Conservation (phyloP, 30 jellyfish, hydroid and myxozoan genomes). For the Catostylus mosaicus region DNA sequence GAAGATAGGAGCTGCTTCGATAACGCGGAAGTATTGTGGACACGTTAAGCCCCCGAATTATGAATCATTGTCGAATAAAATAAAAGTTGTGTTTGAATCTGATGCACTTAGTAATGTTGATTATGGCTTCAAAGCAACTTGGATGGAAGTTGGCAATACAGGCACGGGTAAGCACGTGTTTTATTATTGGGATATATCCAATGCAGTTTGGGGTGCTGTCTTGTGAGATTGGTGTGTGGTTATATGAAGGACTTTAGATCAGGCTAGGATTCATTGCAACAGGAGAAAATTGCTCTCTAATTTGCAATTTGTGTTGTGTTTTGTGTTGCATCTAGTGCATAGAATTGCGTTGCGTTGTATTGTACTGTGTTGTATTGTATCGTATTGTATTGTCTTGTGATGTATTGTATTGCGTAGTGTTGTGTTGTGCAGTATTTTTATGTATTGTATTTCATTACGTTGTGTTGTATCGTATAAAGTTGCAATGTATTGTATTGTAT, state of each 20-base stretch:
- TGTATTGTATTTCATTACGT: background rate
- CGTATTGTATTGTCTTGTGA: background rate
- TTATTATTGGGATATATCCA: too few relatives aligned
- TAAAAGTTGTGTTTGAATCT: constrained; percentile 33
- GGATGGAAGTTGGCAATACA: constrained; percentile 43
- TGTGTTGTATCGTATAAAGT: background rate
- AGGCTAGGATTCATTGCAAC: too few relatives aligned
- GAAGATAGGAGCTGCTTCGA: constrained; percentile 32
- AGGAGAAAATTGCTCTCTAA: too few relatives aligned
- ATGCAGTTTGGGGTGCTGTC: too few relatives aligned
- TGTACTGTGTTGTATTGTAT: background rate
- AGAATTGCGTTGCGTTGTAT: background rate
- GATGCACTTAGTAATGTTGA: constrained; percentile 57
- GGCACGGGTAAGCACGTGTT: background rate
- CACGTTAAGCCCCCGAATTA: constrained; percentile 53
- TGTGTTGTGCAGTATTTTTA: background rate
- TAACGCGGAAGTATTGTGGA: constrained; percentile 56
- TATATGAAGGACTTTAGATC: too few relatives aligned
- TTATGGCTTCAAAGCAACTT: constrained; percentile 62
- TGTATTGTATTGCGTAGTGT: background rate
- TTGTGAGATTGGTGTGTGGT: too few relatives aligned
- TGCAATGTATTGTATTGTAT: background rate
- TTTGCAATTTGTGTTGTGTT: too few relatives aligned
- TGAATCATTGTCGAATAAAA: constrained; percentile 37
- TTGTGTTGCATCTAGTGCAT: too few relatives aligned